These are phyloP conservation scores for Chiroxiphia lanceolata DNA, from an alignment of 2,797 vertebrate species.

Conservation along the genomic window DNA sequence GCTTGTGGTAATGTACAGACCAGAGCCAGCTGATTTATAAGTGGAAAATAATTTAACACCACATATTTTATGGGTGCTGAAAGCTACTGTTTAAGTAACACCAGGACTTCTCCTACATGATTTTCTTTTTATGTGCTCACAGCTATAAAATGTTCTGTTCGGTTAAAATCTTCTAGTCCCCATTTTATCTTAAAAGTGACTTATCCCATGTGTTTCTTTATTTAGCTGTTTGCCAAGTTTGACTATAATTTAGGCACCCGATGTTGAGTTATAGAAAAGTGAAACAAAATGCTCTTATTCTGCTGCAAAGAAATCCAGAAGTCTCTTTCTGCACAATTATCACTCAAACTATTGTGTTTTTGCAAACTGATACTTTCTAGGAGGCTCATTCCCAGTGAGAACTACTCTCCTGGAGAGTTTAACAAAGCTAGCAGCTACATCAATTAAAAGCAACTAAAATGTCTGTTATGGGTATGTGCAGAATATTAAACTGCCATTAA, in stretches of 20 bases:
- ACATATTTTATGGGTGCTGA: not conserved
- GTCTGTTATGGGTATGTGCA: slow-evolving; percentile 24
- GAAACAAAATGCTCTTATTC: slow-evolving; percentile 34
- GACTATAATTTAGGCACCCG: slow-evolving; percentile 6
- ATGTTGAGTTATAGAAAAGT: slow-evolving; percentile 41
- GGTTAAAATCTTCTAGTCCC: slow-evolving; percentile 10
- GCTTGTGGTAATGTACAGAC: not conserved
- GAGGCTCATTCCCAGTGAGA: slow-evolving; percentile 60
- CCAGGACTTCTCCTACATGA: not conserved
- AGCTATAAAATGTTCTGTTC: slow-evolving; percentile 27
- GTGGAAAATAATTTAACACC: slow-evolving; percentile 40
- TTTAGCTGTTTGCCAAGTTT: slow-evolving; percentile 45
- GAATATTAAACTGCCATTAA: slow-evolving; percentile 44
- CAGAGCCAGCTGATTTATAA: not conserved
- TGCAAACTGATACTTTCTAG: slow-evolving; percentile 66
- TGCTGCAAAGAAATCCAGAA: slow-evolving; percentile 36
- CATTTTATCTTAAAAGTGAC: slow-evolving; percentile 12
- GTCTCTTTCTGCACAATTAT: slow-evolving; percentile 57
- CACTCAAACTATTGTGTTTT: slow-evolving; percentile 45
- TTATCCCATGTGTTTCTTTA: not conserved
- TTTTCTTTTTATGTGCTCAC: not conserved
- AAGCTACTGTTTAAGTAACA: slow-evolving; percentile 40
- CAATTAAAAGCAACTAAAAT: slow-evolving; percentile 58
- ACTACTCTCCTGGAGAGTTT: slow-evolving; percentile 60
- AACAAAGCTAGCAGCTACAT: slow-evolving; percentile 58